phyloP scores from a whole-genome alignment of 30 jellyfish, hydroid and myxozoan genomes.

The Pelagia noctiluca region DNA sequence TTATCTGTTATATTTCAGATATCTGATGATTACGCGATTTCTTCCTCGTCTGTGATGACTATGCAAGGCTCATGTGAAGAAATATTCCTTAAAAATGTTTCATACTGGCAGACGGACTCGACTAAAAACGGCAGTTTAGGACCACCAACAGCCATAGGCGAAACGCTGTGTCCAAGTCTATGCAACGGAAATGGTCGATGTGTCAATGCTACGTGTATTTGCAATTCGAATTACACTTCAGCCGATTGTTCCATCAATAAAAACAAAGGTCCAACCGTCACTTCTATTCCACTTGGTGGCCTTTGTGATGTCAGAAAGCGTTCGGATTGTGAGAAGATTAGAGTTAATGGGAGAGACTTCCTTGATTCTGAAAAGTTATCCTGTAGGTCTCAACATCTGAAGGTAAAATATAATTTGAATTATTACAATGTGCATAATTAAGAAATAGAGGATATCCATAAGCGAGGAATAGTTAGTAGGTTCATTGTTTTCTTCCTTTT shows the following conservation, averaged over 20 bases:
- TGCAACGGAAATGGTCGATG: slow-evolving; percentile 79
- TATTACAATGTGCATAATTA: neutral
- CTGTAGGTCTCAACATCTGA: slow-evolving; percentile 18
- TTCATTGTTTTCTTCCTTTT: neutral
- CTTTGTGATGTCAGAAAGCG: slow-evolving; percentile 76
- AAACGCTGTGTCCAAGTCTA: slow-evolving; percentile 72
- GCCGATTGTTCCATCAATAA: slow-evolving; percentile 63
- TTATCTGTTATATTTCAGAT: slow-evolving; percentile 12
- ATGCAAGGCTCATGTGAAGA: slow-evolving; percentile 72
- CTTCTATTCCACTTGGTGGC: slow-evolving; percentile 54
- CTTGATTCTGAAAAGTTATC: slow-evolving; percentile 56
- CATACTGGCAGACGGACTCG: slow-evolving; percentile 60
- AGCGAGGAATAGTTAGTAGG: neutral
- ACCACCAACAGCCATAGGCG: slow-evolving; percentile 65
- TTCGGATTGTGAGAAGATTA: slow-evolving; percentile 61
- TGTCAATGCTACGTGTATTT: slow-evolving; percentile 52
- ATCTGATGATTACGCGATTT: slow-evolving; percentile 27
- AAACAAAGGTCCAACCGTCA: slow-evolving; percentile 28
- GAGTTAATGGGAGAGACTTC: slow-evolving; percentile 77
- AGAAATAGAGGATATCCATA: neutral
- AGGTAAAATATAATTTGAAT: neutral
- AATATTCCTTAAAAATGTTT: slow-evolving; percentile 17
- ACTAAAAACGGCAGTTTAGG: slow-evolving; percentile 39
- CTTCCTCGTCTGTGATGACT: slow-evolving; percentile 51
- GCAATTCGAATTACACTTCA: slow-evolving; percentile 49